Evolutionary conservation across 2,113 vertebrate species (phyloP).

Genomic region (Prionailurus viverrinus): DNA sequence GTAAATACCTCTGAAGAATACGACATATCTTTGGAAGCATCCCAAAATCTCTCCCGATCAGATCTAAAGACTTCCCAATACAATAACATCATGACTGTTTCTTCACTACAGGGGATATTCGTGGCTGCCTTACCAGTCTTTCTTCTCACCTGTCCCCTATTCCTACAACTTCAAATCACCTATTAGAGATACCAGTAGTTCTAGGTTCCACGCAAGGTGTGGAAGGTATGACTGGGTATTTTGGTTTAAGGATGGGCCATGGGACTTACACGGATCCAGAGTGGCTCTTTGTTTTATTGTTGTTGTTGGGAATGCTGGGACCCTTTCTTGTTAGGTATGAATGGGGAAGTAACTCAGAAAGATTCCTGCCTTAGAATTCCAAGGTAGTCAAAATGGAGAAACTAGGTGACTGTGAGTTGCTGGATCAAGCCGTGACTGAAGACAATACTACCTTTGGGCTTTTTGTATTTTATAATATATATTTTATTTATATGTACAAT

Average conservation of each 20-base stretch:
- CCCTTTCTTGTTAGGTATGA: background rate
- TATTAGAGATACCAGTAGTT: background rate
- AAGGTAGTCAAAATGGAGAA: background rate
- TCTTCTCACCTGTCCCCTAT: background rate
- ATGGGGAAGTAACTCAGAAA: background rate
- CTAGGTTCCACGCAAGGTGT: background rate
- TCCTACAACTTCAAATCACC: background rate
- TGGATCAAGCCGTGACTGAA: background rate
- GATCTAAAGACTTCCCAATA: background rate
- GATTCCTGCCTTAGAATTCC: background rate
- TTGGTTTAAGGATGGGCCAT: conserved; percentile 26
- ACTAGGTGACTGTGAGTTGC: background rate
- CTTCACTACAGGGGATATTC: background rate
- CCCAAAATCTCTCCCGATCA: background rate
- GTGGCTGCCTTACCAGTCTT: background rate
- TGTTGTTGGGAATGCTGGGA: background rate
- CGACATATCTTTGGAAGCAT: background rate
- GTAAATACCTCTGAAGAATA: background rate
- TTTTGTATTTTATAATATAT: background rate
- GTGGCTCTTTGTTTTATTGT: background rate
- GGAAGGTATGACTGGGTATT: background rate
- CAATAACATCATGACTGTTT: background rate
- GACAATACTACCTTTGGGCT: background rate
- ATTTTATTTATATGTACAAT: background rate
- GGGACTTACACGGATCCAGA: background rate